phyloP scores from a whole-genome alignment of 2,113 vertebrate species.

The Burhinus bistriatus region DNA sequence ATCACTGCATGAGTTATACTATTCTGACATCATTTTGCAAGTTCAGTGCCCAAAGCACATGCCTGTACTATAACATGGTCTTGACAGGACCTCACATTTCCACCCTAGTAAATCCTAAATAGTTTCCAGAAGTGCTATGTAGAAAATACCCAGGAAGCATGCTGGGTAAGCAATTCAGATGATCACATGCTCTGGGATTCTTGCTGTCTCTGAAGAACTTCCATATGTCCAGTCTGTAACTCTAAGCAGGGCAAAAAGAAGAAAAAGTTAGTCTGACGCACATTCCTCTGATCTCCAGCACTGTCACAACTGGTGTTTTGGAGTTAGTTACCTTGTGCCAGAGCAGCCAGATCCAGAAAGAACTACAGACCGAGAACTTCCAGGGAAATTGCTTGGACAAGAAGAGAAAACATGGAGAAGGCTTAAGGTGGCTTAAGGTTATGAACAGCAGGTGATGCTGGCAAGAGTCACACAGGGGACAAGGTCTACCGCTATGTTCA shows the following conservation, averaged over 20 bases:
- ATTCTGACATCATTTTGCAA: conserved; percentile 40
- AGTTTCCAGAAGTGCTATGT: background rate
- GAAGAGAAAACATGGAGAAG: background rate
- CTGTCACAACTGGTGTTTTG: background rate
- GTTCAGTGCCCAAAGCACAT: conserved; percentile 23
- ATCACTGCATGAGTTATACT: background rate
- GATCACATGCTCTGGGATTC: conserved; percentile 6
- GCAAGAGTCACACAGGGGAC: accelerated
- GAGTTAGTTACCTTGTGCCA: background rate
- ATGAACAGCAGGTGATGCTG: background rate
- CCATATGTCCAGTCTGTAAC: conserved; percentile 1
- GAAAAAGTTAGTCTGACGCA: background rate
- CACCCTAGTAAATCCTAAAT: conserved; percentile 39
- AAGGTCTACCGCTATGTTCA: background rate
- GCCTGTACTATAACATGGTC: background rate
- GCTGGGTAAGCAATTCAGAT: background rate
- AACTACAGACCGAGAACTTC: background rate
- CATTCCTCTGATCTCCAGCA: background rate
- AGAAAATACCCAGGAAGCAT: background rate
- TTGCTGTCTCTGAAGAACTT: conserved; percentile 46
- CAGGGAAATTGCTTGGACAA: background rate
- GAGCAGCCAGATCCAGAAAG: background rate
- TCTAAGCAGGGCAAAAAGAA: background rate
- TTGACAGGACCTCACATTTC: conserved; percentile 47
- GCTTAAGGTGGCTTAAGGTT: background rate